A percentile compares a stretch with the other conserved stretches of the same genome.
Evolutionary conservation across 2,797 vertebrate species (phyloP).

Genomic region (Spinus pinus): DNA sequence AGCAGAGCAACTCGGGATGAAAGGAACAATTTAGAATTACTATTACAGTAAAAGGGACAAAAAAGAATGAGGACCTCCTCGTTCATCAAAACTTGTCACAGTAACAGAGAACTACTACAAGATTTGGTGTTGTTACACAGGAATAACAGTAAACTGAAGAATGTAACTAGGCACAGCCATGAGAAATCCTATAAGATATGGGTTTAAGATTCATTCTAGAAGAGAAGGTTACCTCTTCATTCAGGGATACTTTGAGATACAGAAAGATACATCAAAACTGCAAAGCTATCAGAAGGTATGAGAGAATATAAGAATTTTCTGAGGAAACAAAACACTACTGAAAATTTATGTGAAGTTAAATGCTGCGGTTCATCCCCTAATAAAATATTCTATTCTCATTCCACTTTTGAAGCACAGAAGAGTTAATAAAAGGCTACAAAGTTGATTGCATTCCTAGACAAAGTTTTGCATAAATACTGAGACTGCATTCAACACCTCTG

Average conservation of each 20-base stretch:
- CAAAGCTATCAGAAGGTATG: neutral
- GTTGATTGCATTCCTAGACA: neutral
- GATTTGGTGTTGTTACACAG: neutral
- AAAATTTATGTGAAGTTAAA: neutral
- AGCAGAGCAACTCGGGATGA: neutral
- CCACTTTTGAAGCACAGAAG: neutral
- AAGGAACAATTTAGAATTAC: neutral
- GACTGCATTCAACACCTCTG: neutral
- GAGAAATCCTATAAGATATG: fast-evolving
- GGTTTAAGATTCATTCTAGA: neutral
- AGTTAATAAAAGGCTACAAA: neutral
- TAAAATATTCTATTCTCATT: neutral
- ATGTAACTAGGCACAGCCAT: neutral
- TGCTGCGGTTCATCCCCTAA: neutral
- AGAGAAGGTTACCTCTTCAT: neutral
- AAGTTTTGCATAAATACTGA: neutral
- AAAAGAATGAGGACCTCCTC: neutral
- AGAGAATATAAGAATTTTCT: neutral
- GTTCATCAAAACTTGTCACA: neutral
- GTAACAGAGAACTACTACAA: neutral
- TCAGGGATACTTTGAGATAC: neutral
- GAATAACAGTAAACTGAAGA: neutral
- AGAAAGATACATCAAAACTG: neutral
- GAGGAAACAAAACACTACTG: neutral
- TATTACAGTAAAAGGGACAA: neutral